phyloP scores from a whole-genome alignment of 2,888 invertebrate genomes.

The Mycogona germanica region DNA sequence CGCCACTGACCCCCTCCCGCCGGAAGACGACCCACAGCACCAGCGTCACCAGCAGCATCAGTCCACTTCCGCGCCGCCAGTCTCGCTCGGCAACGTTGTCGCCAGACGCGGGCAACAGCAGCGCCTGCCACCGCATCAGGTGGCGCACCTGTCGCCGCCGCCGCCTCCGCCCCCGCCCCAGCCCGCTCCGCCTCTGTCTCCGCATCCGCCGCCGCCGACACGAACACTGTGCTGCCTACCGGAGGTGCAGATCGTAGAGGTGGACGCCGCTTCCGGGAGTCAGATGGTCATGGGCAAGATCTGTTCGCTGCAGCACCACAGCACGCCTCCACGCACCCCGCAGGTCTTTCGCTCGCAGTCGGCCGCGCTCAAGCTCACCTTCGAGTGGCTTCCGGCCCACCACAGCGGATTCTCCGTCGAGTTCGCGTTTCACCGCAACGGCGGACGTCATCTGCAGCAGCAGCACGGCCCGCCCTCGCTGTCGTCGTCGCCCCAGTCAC shows the following conservation, averaged over 20 bases:
- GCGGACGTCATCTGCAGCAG: too few relatives aligned
- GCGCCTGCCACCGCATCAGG: too few relatives aligned
- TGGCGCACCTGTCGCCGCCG: not conserved
- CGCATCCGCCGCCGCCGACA: not conserved
- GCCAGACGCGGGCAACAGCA: too few relatives aligned
- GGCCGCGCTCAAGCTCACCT: constrained; percentile 17
- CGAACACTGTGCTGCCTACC: constrained; percentile 10
- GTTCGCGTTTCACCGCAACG: constrained; percentile 18
- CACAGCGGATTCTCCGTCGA: constrained; percentile 20
- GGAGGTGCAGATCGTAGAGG: constrained; percentile 16
- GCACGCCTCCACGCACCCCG: constrained; percentile 15
- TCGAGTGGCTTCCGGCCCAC: constrained; percentile 18
- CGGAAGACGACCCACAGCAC: not conserved
- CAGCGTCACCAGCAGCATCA: not conserved
- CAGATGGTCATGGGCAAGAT: constrained; percentile 16
- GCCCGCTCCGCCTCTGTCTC: too few relatives aligned
- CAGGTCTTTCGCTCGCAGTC: constrained; percentile 20
- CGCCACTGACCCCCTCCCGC: not conserved
- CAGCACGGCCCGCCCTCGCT: too few relatives aligned
- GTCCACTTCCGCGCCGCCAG: not conserved
- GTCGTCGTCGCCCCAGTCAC: too few relatives aligned
- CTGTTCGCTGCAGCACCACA: constrained; percentile 10
- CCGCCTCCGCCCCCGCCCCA: too few relatives aligned
- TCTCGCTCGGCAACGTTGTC: constrained; percentile 2
- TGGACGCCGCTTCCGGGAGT: constrained; percentile 11